phyloP scores from a whole-genome alignment of 2,113 vertebrate species.

The Girardinichthys multiradiatus region DNA sequence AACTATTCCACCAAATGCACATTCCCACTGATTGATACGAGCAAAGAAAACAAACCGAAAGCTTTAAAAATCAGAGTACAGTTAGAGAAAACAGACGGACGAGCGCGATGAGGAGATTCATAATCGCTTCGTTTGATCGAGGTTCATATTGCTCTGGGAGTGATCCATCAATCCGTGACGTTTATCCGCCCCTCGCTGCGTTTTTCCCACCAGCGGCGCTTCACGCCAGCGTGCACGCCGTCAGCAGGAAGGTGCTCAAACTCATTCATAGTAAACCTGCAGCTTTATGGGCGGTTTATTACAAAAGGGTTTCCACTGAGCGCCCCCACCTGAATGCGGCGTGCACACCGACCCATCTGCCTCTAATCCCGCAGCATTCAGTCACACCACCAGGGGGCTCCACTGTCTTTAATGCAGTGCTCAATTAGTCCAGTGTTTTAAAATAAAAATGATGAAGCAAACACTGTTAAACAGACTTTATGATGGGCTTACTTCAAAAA shows the following conservation, averaged over 20 bases:
- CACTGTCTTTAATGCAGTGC: conserved; percentile 64
- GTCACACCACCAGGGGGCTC: conserved; percentile 36
- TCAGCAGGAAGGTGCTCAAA: conserved; percentile 80
- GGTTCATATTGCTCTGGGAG: conserved; percentile 80
- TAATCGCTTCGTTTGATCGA: conserved; percentile 69
- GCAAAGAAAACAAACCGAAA: conserved; percentile 79
- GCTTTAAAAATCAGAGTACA: conserved; percentile 21
- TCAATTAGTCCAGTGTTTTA: conserved; percentile 72
- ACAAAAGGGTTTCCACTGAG: conserved; percentile 81
- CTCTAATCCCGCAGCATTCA: too few species aligned
- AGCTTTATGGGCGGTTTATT: conserved; percentile 85
- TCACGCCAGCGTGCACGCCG: conserved; percentile 69
- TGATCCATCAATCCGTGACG: conserved; percentile 2
- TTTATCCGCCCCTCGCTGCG: too few species aligned
- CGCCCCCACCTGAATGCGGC: conserved; percentile 73
- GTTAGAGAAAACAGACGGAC: conserved; percentile 31
- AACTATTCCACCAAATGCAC: conserved; percentile 94
- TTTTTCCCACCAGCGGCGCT: not conserved
- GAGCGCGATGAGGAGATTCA: conserved; percentile 70
- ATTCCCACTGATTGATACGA: conserved; percentile 99
- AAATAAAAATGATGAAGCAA: conserved; percentile 55
- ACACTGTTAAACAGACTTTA: conserved; percentile 55
- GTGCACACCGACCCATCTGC: conserved; percentile 54
- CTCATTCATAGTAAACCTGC: conserved; percentile 86
- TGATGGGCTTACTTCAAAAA: conserved; percentile 70